Conservation (phyloP, 1,140 invertebrate species). For the Argopecten irradians region DNA sequence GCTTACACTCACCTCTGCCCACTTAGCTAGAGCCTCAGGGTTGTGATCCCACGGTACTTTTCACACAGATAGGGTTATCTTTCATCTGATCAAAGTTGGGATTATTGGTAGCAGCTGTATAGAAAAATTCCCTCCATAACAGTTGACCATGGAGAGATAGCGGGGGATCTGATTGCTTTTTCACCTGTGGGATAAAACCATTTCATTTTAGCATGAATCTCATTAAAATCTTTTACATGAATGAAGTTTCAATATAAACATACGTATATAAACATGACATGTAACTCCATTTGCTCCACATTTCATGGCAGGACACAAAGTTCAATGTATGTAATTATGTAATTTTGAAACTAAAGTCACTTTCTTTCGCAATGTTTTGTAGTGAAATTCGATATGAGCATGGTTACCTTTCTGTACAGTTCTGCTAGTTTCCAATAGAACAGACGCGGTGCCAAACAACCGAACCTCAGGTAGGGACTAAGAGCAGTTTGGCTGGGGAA, state of each 20-base stretch:
- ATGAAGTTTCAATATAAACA: too few species aligned
- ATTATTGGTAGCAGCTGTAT: slow-evolving; percentile 91
- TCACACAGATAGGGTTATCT: slow-evolving; percentile 92
- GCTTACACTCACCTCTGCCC: slow-evolving; percentile 92
- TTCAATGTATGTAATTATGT: too few species aligned
- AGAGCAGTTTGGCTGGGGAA: slow-evolving; percentile 88
- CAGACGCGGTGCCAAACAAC: slow-evolving; percentile 89
- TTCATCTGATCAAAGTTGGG: slow-evolving; percentile 93
- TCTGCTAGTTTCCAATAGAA: slow-evolving; percentile 92
- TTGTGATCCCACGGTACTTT: slow-evolving; percentile 95
- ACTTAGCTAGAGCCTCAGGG: slow-evolving; percentile 88
- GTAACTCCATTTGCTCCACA: too few species aligned
- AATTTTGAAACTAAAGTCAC: too few species aligned
- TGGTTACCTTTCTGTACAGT: slow-evolving; percentile 85
- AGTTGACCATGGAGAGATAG: slow-evolving; percentile 91
- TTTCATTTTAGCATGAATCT: background rate
- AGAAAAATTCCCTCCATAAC: slow-evolving; percentile 94
- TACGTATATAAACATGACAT: too few species aligned
- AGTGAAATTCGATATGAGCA: too few species aligned
- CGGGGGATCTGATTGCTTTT: slow-evolving; percentile 85
- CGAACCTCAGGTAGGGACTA: slow-evolving; percentile 91
- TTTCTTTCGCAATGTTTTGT: too few species aligned
- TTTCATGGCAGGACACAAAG: too few species aligned
- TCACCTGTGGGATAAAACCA: slow-evolving; percentile 80
- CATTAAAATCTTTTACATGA: too few species aligned